These are phyloP conservation scores for Phodopus roborovskii DNA, from an alignment of 2,113 vertebrate genomes.

Conservation along the genomic window DNA sequence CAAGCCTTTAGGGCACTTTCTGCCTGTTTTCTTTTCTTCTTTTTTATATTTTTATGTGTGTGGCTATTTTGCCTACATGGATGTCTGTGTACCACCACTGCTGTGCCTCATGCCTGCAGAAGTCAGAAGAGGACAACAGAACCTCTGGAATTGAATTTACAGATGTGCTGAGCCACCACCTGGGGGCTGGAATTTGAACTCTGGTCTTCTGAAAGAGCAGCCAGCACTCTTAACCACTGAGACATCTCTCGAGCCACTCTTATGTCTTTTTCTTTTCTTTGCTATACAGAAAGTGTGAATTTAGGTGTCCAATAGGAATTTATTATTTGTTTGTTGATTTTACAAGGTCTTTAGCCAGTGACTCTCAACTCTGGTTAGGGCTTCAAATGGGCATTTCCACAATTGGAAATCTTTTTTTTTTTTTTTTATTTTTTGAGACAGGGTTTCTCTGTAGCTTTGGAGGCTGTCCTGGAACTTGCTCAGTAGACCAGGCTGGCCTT, in stretches of 20 bases:
- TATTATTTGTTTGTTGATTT: background rate
- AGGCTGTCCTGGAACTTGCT: too few relatives aligned
- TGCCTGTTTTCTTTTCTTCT: background rate
- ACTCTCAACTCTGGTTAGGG: background rate
- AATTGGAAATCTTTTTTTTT: background rate
- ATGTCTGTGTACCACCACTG: background rate
- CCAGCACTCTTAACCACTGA: background rate
- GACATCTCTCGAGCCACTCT: background rate
- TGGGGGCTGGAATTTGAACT: background rate
- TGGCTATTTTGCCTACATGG: background rate
- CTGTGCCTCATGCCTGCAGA: background rate
- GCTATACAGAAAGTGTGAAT: background rate
- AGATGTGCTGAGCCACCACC: background rate
- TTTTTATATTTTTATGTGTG: background rate
- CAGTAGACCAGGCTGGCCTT: too few relatives aligned
- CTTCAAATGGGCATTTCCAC: background rate
- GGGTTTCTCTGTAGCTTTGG: too few relatives aligned
- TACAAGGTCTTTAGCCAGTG: background rate
- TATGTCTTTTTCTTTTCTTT: background rate
- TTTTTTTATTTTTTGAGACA: too few relatives aligned
- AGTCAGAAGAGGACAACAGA: background rate
- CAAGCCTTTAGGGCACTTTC: background rate
- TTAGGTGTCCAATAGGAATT: background rate
- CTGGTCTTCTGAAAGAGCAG: background rate
- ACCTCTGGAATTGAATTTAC: background rate